phyloP scores from a whole-genome alignment of 2,888 invertebrate genomes.

The Rhyacophila evoluta region DNA sequence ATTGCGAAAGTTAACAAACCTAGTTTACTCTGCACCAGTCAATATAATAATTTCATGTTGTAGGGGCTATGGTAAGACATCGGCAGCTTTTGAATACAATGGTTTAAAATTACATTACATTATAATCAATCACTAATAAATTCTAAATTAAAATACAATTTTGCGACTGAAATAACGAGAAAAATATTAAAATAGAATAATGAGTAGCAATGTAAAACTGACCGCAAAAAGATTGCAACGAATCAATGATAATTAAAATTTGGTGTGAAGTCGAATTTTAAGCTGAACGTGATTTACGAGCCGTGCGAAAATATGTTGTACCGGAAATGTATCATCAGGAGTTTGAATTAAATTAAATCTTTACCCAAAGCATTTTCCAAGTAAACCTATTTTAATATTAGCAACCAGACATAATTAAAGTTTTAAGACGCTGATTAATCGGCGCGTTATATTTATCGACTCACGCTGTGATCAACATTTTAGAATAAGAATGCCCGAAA shows the following conservation, averaged over 20 bases:
- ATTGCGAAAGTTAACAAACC: neutral
- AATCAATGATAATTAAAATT: constrained; percentile 11
- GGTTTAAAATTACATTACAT: neutral
- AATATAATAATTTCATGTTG: neutral
- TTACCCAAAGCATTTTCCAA: neutral
- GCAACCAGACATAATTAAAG: neutral
- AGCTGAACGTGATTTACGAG: neutral
- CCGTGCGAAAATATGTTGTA: neutral
- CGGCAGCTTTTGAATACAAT: neutral
- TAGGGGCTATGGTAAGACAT: neutral
- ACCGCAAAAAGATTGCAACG: neutral
- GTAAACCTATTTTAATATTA: neutral
- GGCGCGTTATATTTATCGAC: neutral
- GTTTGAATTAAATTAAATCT: neutral
- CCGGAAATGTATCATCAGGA: constrained; percentile 8
- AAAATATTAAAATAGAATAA: neutral
- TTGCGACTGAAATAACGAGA: neutral
- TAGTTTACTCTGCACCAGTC: neutral
- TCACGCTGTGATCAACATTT: neutral
- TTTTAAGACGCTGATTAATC: constrained; percentile 3
- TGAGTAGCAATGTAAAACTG: neutral
- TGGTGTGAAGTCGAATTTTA: neutral
- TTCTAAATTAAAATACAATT: neutral
- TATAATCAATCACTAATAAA: neutral
- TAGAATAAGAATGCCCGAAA: neutral